Evolutionary conservation across 2,113 vertebrate genomes (phyloP), one percentile per base, ranked within the genome.

Genomic region (Hippocampus comes): DNA sequence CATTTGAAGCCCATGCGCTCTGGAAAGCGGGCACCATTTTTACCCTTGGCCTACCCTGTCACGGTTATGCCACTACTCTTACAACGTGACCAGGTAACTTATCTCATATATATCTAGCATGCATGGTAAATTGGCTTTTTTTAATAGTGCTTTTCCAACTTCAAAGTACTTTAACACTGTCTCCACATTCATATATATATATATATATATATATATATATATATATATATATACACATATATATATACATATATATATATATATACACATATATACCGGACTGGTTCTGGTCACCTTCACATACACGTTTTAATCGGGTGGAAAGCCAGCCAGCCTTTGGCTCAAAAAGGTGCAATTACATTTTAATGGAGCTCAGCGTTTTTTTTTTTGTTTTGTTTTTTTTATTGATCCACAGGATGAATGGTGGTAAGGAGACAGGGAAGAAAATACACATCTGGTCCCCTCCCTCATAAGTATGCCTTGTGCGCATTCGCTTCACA

Each of bases 291-390:
- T 87, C 81, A 78, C 82, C 84, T 81, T 83, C 75, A 81, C 34
- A 38, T 7, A 6, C 53, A 65, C 59, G 79, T 83, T 79, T 76
- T 83, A 79, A 84, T 64, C 5, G 51, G 71, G 68, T 68, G 70
- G 74, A 63, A 49, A 77, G 82, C 63, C 81, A 80, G 78, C 75
- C 78, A 48, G 65, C 78, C 79, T 79, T 60, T 81, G 12, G 65
- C 79, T 81, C 67, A 71, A 81, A 38, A 76, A 83, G 56, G 72
- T 48, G 3, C 76, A 67, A 86, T 79, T 82, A 71, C 82, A 75
- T 79, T 86, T 83, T 85, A 90, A 88, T 89, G 78, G 82, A 84
- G 80, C 42, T 74, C 53, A 77, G 80, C 68, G 67, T 68, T 56
- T 30, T 5, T 5, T 5, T 34, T 34, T 5, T 34, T 34, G 34